Evolutionary conservation across 2,113 vertebrate species (phyloP).

Genomic region (Bambusicola thoracicus): DNA sequence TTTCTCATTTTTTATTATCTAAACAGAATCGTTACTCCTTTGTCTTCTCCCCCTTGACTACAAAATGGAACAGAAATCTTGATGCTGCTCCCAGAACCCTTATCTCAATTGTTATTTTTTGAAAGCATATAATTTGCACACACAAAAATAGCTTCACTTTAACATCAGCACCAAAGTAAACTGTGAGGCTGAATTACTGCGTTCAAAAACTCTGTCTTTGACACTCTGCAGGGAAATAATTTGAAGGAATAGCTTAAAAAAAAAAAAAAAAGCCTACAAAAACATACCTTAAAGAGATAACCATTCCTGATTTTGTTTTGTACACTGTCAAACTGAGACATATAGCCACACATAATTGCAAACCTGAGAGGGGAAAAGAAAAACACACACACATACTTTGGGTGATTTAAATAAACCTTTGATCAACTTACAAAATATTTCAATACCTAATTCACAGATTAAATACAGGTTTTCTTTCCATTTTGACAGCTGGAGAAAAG

Average conservation of each 20-base stretch:
- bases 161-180: not conserved
- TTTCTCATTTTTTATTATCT: not conserved
- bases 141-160: not conserved
- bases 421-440: conserved; percentile 47
- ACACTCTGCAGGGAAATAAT: conserved; percentile 33
- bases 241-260: conserved; percentile 43
- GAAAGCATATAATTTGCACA: not conserved
- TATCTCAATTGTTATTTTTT: not conserved
- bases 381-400: conserved; percentile 72
- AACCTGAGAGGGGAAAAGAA: conserved; percentile 84
- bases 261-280: conserved; percentile 39
- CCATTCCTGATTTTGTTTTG: conserved; percentile 97
- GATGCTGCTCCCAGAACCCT: not conserved
- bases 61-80: not conserved
- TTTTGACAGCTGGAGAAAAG: not conserved
- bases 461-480: not conserved
- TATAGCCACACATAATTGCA: conserved; percentile 92
- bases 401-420: conserved; percentile 55
- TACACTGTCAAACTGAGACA: conserved; percentile 92
- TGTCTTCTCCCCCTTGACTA: not conserved
- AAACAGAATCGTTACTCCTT: not conserved
- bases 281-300: conserved; percentile 92
- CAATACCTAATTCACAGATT: conserved; percentile 37
- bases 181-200: not conserved
- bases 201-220: conserved; percentile 12